A percentile compares a stretch with the other conserved stretches of the same genome.
phyloP scores from a whole-genome alignment of 2,113 vertebrate genomes.

The Circaetus cinerascens region DNA sequence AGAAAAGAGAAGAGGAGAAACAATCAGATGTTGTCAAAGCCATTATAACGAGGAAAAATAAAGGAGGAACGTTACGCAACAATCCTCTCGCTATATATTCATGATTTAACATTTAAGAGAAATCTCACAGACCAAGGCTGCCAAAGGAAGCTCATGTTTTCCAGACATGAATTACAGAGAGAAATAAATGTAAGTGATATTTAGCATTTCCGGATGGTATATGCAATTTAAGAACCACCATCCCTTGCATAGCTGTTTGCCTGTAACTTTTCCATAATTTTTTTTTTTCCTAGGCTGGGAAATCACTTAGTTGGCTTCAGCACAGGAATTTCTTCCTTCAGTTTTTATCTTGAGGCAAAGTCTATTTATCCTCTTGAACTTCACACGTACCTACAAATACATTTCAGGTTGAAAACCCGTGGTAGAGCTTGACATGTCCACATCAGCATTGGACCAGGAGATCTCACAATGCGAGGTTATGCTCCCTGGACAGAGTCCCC shows the following conservation, averaged over 20 bases:
- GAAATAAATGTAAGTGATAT: background rate
- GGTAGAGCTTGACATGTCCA: background rate
- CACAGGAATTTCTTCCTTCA: background rate
- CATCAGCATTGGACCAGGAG: background rate
- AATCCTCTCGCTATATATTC: background rate
- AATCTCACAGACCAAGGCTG: background rate
- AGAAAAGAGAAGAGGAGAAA: background rate
- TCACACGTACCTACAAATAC: background rate
- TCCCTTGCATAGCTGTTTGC: background rate
- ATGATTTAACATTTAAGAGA: background rate
- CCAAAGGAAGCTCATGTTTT: background rate
- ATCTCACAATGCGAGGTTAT: background rate
- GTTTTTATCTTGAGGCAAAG: background rate
- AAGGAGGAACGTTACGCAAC: fast-evolving
- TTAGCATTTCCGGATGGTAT: background rate
- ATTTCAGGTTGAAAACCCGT: background rate
- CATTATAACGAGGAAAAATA: background rate
- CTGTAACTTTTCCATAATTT: background rate
- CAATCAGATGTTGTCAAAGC: background rate
- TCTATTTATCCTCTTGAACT: background rate
- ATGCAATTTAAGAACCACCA: background rate
- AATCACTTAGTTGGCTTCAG: background rate
- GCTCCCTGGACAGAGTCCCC: background rate
- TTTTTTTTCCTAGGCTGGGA: background rate
- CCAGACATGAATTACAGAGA: background rate